Conservation (phyloP, 2,888 invertebrate species). For the Chymomyza caudatula region DNA sequence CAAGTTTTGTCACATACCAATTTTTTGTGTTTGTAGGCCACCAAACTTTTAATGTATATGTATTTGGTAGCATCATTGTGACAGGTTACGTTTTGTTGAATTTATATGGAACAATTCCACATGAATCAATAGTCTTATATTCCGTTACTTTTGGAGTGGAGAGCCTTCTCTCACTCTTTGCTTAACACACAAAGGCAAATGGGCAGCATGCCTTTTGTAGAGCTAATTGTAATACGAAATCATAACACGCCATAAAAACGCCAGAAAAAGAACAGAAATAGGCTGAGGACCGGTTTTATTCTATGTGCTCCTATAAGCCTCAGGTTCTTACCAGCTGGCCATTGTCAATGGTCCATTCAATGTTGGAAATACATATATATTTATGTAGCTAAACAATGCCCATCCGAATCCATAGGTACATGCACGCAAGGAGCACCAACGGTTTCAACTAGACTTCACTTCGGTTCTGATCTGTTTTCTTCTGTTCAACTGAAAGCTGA, state of each 20-base stretch:
- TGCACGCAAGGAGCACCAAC: constrained; percentile 10
- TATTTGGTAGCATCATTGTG: too few species aligned
- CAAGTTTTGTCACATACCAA: too few species aligned
- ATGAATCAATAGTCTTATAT: too few species aligned
- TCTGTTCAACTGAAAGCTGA: constrained; percentile 26
- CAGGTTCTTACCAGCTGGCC: constrained; percentile 54
- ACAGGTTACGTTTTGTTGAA: too few species aligned
- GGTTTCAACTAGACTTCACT: background rate
- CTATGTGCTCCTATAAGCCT: background rate
- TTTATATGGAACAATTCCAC: too few species aligned
- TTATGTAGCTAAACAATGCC: background rate
- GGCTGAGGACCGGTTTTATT: constrained; percentile 50
- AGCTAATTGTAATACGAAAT: constrained; percentile 68
- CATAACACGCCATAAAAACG: constrained; percentile 68
- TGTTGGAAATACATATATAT: background rate
- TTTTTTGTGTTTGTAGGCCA: too few species aligned
- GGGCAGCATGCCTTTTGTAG: constrained; percentile 56
- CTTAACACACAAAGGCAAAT: constrained; percentile 28
- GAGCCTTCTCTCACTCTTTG: background rate
- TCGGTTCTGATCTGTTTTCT: background rate
- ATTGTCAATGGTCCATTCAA: constrained; percentile 30
- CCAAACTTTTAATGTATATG: too few species aligned
- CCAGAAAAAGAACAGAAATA: constrained; percentile 37
- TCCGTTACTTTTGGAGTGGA: too few species aligned
- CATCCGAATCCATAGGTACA: background rate